phyloP scores from a whole-genome alignment of 2,797 vertebrate species.

The Limosa lapponica region DNA sequence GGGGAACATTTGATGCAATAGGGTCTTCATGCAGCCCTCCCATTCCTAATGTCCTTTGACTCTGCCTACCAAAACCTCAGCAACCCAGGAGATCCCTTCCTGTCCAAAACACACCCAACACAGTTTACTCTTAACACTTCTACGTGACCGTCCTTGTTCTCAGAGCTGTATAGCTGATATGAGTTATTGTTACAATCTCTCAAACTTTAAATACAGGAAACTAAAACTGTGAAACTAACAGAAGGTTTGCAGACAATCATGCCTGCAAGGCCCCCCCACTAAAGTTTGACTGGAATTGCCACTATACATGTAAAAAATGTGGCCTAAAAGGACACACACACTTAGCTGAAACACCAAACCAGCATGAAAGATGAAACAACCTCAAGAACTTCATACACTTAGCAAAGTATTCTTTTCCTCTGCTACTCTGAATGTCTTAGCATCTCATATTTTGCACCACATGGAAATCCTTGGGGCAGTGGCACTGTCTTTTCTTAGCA shows the following conservation, averaged over 20 bases:
- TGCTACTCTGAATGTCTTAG: neutral
- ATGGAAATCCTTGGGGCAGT: conserved; percentile 22
- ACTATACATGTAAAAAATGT: neutral
- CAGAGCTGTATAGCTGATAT: neutral
- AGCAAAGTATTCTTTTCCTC: neutral
- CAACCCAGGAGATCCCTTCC: neutral
- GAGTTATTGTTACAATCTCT: neutral
- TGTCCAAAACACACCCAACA: neutral
- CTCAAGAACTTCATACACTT: neutral
- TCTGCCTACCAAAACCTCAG: neutral
- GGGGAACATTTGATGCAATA: neutral
- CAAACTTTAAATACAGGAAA: neutral
- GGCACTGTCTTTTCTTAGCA: conserved; percentile 24
- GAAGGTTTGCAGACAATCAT: neutral
- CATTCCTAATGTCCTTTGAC: neutral
- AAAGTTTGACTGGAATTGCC: neutral
- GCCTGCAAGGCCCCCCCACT: neutral
- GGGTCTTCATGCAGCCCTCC: neutral
- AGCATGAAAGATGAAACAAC: neutral
- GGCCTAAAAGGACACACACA: neutral
- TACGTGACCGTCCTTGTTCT: neutral
- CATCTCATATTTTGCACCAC: conserved; percentile 1
- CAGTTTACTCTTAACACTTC: neutral
- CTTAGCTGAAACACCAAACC: neutral
- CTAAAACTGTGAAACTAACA: neutral